Percentiles rank a stretch among this genome's conserved stretches.
These are phyloP conservation scores for Monodelphis domestica DNA, from an alignment of 2,797 vertebrate genomes.

Conservation along the genomic window DNA sequence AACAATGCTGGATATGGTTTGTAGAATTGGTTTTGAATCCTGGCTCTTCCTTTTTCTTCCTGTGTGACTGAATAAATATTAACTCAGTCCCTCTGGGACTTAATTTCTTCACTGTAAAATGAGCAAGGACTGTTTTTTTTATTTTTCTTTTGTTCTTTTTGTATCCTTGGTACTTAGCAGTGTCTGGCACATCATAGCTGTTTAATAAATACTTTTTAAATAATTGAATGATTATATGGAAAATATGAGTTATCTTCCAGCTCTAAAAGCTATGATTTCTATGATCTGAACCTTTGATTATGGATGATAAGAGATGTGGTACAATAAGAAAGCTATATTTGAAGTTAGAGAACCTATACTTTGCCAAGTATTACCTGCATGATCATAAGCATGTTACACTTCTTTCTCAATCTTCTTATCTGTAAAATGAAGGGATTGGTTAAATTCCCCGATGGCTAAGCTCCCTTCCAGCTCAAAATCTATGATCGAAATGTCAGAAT, in stretches of 20 bases:
- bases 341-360: neutral
- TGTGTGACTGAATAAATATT: neutral
- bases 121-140: no score
- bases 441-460: neutral
- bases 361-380: neutral
- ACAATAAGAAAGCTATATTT: neutral
- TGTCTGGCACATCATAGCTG: neutral
- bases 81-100: neutral
- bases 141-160: neutral
- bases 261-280: neutral
- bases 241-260: neutral
- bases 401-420: conserved; percentile 31
- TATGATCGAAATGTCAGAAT: conserved; percentile 1
- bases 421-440: conserved; percentile 7
- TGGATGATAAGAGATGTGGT: neutral
- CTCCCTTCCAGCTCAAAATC: neutral
- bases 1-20: neutral
- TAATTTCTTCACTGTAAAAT: neutral
- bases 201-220: neutral
- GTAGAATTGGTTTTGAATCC: neutral
- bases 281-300: neutral
- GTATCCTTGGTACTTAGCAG: neutral
- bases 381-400: neutral
- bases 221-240: neutral
- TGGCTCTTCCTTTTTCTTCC: neutral